Conservation (phyloP, 2,113 vertebrate species). For the Mesitornis unicolor region DNA sequence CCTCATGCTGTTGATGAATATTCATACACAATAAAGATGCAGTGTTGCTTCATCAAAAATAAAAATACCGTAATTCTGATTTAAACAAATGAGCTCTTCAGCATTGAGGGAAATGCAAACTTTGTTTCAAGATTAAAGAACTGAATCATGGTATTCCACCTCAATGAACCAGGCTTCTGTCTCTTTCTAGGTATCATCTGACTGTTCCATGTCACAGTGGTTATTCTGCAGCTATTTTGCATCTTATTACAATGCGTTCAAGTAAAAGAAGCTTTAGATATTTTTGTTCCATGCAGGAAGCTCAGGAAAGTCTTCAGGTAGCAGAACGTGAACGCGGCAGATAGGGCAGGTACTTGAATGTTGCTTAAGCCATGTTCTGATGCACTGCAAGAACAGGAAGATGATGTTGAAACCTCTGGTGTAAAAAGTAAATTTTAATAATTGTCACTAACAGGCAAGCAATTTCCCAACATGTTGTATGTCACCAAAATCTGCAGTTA, state of each 20-base stretch:
- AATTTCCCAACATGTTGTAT: fast-evolving
- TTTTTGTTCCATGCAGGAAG: slow-evolving; percentile 65
- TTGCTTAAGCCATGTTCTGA: slow-evolving; percentile 83
- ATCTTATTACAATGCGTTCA: fast-evolving
- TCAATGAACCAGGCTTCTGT: not conserved
- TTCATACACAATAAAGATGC: not conserved
- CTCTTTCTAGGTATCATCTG: not conserved
- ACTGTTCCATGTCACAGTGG: not conserved
- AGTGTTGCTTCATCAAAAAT: not conserved
- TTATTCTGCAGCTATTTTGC: not conserved
- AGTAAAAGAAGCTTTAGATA: not conserved
- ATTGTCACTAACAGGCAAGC: fast-evolving
- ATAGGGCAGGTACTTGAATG: slow-evolving; percentile 86
- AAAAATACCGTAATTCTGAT: not conserved
- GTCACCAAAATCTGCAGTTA: not conserved
- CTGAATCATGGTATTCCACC: not conserved
- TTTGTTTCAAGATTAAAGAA: not conserved
- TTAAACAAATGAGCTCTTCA: not conserved
- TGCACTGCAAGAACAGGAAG: slow-evolving; percentile 77
- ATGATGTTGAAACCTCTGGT: not conserved
- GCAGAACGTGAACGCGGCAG: slow-evolving; percentile 74
- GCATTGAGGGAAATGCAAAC: not conserved
- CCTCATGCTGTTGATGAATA: not conserved
- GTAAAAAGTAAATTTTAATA: too few relatives aligned
- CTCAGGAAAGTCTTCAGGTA: slow-evolving; percentile 80